phyloP scores from a whole-genome alignment of 1,140 invertebrate species.

The Xylocopa sonorina region DNA sequence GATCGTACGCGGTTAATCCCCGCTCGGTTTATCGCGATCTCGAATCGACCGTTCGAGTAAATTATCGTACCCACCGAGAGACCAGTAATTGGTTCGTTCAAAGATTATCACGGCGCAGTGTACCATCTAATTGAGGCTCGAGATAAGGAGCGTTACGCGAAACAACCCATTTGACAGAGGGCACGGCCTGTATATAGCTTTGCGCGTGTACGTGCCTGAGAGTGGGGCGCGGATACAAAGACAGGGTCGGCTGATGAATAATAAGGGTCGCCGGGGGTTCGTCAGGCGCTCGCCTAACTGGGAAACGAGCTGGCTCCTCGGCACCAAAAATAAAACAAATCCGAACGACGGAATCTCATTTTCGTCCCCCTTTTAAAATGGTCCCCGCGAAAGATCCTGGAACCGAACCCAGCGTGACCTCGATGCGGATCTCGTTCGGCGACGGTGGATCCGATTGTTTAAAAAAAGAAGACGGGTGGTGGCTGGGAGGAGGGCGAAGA shows the following conservation, averaged over 20 bases:
- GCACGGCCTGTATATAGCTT: background rate
- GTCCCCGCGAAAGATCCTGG: background rate
- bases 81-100: background rate
- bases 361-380: background rate
- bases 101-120: background rate
- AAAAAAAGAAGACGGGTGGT: slow-evolving; percentile 60
- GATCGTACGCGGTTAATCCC: background rate
- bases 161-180: background rate
- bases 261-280: slow-evolving; percentile 6
- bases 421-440: background rate
- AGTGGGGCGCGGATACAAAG: background rate
- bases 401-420: too few species aligned
- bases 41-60: background rate
- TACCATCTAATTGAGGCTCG: slow-evolving; percentile 14
- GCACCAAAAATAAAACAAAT: slow-evolving; percentile 9
- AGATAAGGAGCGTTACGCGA: slow-evolving; percentile 19
- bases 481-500: slow-evolving; percentile 32
- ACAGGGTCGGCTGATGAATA: background rate
- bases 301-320: background rate
- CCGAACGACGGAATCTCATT: background rate
- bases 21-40: background rate
- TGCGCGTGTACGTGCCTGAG: slow-evolving; percentile 12
- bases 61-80: background rate
- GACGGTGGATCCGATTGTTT: slow-evolving; percentile 56
- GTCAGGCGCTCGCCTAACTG: background rate